A percentile compares a stretch with the other conserved stretches of the same genome.
Conservation (phyloP, 2,797 vertebrate species). For the Paratrypauchen microcephalus region DNA sequence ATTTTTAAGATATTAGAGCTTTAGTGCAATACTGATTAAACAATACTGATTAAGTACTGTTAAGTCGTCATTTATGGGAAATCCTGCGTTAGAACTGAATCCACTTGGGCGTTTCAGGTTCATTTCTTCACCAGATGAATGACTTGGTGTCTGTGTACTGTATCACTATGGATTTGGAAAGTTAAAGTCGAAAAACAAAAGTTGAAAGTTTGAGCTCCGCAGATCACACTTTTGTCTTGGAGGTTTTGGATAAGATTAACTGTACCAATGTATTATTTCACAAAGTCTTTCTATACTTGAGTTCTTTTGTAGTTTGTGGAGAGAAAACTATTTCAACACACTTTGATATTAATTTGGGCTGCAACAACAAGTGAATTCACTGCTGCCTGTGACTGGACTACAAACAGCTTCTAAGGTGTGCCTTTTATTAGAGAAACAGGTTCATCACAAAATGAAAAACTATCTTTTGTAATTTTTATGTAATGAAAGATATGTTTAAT, state of each 20-base stretch:
- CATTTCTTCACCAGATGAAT: neutral
- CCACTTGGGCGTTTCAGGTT: no score
- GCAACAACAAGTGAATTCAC: neutral
- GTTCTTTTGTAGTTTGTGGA: neutral
- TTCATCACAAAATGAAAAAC: neutral
- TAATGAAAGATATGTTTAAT: no score
- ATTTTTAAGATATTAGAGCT: no score
- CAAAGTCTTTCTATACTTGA: neutral
- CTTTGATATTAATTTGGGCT: neutral
- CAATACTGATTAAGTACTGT: no score
- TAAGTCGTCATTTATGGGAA: no score
- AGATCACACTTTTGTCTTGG: neutral
- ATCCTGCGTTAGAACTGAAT: neutral
- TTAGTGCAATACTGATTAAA: no score
- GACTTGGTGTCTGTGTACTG: neutral
- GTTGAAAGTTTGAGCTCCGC: neutral
- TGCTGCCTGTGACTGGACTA: neutral
- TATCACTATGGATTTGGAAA: neutral
- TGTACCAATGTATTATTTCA: neutral
- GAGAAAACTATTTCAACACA: neutral
- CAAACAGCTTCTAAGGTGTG: neutral
- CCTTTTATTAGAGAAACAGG: neutral
- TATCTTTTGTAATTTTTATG: no score
- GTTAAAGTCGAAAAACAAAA: neutral
- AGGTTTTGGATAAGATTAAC: neutral